Conservation (phyloP, 2,113 vertebrate genomes). For the Caranx melampygus region DNA sequence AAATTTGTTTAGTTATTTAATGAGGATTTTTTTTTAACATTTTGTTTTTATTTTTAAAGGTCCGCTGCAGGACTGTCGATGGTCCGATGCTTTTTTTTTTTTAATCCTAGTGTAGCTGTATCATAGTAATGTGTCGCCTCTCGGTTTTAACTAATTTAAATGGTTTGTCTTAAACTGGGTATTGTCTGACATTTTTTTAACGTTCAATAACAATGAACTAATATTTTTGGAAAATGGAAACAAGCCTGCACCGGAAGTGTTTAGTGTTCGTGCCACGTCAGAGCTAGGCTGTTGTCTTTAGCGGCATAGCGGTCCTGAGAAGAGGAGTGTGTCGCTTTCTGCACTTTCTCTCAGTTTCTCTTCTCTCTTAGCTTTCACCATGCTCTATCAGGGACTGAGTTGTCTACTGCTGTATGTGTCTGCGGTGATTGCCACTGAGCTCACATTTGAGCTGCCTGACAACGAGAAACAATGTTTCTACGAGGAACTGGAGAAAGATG, state of each 20-base stretch:
- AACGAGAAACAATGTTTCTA: slow-evolving; percentile 86
- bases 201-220: neutral
- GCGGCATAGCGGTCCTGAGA: neutral
- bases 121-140: fast-evolving
- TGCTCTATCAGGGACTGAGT: slow-evolving; percentile 47
- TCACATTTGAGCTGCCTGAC: slow-evolving; percentile 84
- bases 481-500: slow-evolving; percentile 80
- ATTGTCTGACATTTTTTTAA: neutral
- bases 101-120: neutral
- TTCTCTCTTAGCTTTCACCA: neutral
- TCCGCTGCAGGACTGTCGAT: neutral
- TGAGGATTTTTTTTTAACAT: neutral
- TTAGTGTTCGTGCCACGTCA: slow-evolving; percentile 81
- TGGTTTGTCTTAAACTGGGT: fast-evolving
- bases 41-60: slow-evolving; percentile 35
- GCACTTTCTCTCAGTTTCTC: neutral
- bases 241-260: slow-evolving; percentile 74
- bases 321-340: neutral
- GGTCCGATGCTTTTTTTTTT: neutral
- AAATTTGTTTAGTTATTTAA: neutral
- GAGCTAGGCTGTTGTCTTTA: slow-evolving; percentile 13
- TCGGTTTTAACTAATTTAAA: neutral
- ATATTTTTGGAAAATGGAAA: slow-evolving; percentile 8
- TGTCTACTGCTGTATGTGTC: slow-evolving; percentile 54
- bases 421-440: slow-evolving; percentile 71